Base-by-base conservation (phyloP, 2,797 vertebrate genomes). In the Cyclura pinguis region DNA sequence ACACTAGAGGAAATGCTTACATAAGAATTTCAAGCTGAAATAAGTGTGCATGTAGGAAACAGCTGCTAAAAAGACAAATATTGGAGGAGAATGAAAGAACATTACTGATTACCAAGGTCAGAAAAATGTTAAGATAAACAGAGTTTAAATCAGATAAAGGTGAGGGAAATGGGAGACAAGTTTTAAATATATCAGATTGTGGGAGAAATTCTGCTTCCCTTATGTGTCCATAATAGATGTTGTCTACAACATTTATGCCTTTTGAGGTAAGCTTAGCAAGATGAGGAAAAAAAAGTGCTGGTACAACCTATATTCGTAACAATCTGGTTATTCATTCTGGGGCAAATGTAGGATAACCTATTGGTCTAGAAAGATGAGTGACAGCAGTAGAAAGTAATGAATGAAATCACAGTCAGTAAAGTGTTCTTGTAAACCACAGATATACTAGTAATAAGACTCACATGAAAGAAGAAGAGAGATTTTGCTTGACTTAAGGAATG, bases 41-140 rank as follows among this genome's bases (percentile, higher is more conserved):
- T 73, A 42, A 32, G 22, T 72, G 12, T 52, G 29, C 32, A 3
- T 87, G 47, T 74, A 67, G 38, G 55, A 57, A 82, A 50, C 5
- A 62, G 14, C 78, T 62, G 55, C 72, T 62, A 32, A 8, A 85
- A 18, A 42, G 42, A 32, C 20, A 85, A 55, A 29, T 82, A 82
- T 38, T 32, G 42, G 62, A 72, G n/a, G 24, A 32, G n/a, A 29
- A 22, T 73, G n/a, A 38, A 50, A 8, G 42, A 64, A 50, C 9
- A 35, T 62, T 38, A 82, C 20, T 50, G 69, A 84, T 62, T 76
- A 64, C 24, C 14, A 13, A 81, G 22, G 0, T 29, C 10, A 82
- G 47, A 81, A 85, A 64, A 24, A 90, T 86, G 77, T 64, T 52
- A 74, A 42, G 55, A 9, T 64, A 62, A 86, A 64, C 62, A 69